Evolutionary conservation across 2,113 vertebrate genomes (phyloP), one percentile per base, ranked within the genome.

Genomic region (Nematolebias whitei): DNA sequence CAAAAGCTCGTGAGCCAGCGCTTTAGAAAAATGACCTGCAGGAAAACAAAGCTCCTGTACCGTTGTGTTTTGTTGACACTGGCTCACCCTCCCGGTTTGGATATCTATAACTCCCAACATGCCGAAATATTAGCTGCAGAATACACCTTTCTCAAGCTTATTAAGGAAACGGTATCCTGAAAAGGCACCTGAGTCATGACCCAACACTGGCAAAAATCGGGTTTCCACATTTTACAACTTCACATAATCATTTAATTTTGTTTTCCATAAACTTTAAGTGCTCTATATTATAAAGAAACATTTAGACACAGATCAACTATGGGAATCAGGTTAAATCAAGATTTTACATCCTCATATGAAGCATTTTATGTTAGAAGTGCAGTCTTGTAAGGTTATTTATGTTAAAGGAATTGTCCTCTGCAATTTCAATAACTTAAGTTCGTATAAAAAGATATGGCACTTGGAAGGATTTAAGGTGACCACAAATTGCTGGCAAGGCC

Each of bases 1-100:
- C 55, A 59, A 59, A 63, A 82, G 44, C 40, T 54, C 24, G 20
- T 3, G 40, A 78, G 67, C 32, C 41, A 56, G 45, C 26, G 55
- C 68, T 51, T 3, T 0, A 16, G 59, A 47, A 63, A 22, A 32
- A 32, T 14, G 24, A 23, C 68, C 44, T 50, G 18, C 64, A 26
- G 68, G 44, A 56, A 44, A 44, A 49, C 57, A 22, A 32, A 49
- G 13, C 13, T 0, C 16, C 24, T 65, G 35, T 45, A 32, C 51
- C 24, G 43, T 23, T 5, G 10, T 39, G 23, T 58, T 26, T 29
- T 49, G 20, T 51, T 72, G 29, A 57, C 24, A 14, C 18, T 64
- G 39, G 55, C 52, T 57, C 49, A 38, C n/a, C 39, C 12, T 57
- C 24, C 26, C 63, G 18, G 12, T 55, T 23, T 12, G 54, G 2